These are phyloP conservation scores for Colius striatus DNA, from an alignment of 2,113 vertebrate species.

Conservation along the genomic window DNA sequence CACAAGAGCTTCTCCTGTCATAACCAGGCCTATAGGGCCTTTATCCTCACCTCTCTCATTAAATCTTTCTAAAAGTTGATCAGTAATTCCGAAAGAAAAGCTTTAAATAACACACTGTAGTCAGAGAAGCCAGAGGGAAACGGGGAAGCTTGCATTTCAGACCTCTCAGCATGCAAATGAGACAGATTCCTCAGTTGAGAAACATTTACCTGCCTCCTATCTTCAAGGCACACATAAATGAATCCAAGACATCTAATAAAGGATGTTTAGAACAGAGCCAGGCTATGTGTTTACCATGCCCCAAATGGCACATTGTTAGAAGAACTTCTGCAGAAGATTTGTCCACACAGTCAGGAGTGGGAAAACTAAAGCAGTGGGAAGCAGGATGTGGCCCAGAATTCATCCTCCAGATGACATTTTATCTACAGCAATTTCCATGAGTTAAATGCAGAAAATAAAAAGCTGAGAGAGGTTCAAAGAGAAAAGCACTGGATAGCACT, in stretches of 20 bases:
- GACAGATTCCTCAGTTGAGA: background rate
- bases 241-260: background rate
- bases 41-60: background rate
- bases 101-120: background rate
- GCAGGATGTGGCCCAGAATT: background rate
- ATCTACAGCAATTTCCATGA: background rate
- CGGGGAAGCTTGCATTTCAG: background rate
- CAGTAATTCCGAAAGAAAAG: background rate
- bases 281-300: background rate
- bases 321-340: background rate
- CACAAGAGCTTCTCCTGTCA: background rate
- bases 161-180: background rate
- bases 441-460: conserved; percentile 14
- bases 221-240: background rate
- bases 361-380: background rate
- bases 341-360: background rate
- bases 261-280: background rate
- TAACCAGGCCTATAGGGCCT: background rate
- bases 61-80: background rate
- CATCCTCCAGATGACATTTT: background rate
- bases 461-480: background rate
- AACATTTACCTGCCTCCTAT: background rate
- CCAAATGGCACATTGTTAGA: background rate
- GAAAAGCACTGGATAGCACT: background rate
- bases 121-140: background rate